These are phyloP conservation scores for Chlorospingus flavigularis DNA, from an alignment of 2,797 vertebrate genomes.

Conservation along the genomic window DNA sequence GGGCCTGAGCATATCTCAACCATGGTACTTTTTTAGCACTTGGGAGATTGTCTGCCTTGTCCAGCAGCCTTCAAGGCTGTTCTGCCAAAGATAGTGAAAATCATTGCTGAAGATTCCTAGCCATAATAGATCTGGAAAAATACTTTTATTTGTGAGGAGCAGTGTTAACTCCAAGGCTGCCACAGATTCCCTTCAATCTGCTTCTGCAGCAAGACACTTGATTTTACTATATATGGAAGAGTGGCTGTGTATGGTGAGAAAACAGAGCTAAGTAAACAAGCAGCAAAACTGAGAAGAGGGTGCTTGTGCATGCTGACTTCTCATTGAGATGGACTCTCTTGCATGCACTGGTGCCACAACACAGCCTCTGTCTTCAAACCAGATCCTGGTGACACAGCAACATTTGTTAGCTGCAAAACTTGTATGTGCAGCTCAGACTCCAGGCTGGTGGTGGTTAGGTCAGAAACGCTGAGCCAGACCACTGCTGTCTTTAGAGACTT, in stretches of 20 bases:
- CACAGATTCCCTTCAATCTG: background rate
- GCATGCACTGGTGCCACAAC: background rate
- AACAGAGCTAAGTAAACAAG: background rate
- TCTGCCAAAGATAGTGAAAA: background rate
- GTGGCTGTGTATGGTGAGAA: background rate
- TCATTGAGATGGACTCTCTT: background rate
- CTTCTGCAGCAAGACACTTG: background rate
- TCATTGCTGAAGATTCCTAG: background rate
- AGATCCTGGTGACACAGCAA: background rate
- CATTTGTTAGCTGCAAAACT: background rate
- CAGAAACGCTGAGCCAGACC: background rate
- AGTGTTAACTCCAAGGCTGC: background rate
- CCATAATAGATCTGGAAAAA: background rate
- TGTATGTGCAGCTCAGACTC: background rate
- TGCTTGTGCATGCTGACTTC: background rate
- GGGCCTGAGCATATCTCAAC: background rate
- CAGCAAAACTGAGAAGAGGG: background rate
- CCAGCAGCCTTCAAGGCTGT: background rate
- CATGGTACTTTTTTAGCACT: background rate
- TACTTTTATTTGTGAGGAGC: background rate
- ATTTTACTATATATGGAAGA: conserved; percentile 20
- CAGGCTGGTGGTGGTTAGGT: background rate
- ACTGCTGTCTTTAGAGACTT: background rate
- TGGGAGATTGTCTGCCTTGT: background rate
- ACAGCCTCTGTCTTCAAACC: background rate